Percentiles rank a stretch among this genome's conserved stretches.
phyloP scores from a whole-genome alignment of 2,113 vertebrate genomes.

The Lasiurus borealis region DNA sequence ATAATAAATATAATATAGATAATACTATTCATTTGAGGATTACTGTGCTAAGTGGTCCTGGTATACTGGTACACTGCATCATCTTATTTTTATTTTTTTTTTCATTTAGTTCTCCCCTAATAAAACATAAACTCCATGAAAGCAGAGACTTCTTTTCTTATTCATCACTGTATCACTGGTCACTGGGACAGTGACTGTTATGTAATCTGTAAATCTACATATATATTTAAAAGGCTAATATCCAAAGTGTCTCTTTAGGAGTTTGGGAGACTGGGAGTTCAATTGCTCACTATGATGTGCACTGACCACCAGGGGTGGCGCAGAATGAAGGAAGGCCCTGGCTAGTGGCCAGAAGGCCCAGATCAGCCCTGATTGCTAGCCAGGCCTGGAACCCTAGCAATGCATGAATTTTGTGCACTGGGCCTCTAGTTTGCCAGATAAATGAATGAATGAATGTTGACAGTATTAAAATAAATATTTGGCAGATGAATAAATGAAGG shows the following conservation, averaged over 20 bases:
- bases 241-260: too few species aligned
- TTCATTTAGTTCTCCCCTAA: not conserved
- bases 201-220: not conserved
- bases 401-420: too few species aligned
- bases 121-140: not conserved
- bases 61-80: not conserved
- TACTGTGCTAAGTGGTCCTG: not conserved
- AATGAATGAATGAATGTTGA: not conserved
- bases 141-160: not conserved
- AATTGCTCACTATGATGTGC: too few species aligned
- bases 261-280: too few species aligned
- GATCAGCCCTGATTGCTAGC: too few species aligned
- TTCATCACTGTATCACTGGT: not conserved
- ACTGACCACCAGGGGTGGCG: too few species aligned
- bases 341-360: too few species aligned
- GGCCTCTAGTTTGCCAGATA: not conserved
- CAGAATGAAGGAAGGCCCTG: too few species aligned
- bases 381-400: too few species aligned
- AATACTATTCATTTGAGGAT: not conserved
- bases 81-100: not conserved
- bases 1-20: not conserved
- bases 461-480: not conserved
- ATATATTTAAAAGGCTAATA: too few species aligned
- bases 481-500: not conserved
- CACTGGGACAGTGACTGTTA: not conserved